Conservation (phyloP, 2,797 vertebrate species). For the Lemur catta region DNA sequence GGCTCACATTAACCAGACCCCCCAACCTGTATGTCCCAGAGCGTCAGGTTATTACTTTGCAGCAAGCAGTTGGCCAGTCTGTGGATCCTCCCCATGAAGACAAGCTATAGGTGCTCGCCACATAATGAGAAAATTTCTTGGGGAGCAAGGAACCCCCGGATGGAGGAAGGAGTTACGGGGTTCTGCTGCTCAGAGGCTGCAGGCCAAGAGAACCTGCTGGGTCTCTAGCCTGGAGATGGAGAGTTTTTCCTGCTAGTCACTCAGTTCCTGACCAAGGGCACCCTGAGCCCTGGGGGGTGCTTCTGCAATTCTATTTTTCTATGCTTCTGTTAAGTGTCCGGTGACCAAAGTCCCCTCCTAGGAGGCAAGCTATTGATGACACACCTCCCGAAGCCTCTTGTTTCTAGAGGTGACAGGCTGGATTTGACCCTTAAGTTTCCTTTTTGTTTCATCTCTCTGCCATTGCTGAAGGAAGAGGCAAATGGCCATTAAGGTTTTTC, state of each 20-base stretch:
- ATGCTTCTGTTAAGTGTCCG: background rate
- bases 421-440: background rate
- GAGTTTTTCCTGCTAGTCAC: background rate
- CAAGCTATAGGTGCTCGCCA: fast-evolving
- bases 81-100: background rate
- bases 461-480: background rate
- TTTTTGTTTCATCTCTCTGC: background rate
- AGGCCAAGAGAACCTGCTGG: background rate
- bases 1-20: background rate
- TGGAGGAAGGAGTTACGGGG: background rate
- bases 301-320: background rate
- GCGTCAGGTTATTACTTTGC: background rate
- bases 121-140: too few relatives aligned
- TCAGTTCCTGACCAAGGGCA: too few relatives aligned
- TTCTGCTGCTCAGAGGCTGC: background rate
- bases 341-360: too few relatives aligned
- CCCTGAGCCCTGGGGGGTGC: background rate
- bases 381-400: background rate
- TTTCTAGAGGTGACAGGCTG: background rate
- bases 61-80: fast-evolving
- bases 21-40: too few relatives aligned
- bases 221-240: background rate
- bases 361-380: background rate
- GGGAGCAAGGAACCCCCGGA: background rate
- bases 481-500: background rate